phyloP scores from a whole-genome alignment of 2,113 vertebrate species.

The Labrus mixtus region DNA sequence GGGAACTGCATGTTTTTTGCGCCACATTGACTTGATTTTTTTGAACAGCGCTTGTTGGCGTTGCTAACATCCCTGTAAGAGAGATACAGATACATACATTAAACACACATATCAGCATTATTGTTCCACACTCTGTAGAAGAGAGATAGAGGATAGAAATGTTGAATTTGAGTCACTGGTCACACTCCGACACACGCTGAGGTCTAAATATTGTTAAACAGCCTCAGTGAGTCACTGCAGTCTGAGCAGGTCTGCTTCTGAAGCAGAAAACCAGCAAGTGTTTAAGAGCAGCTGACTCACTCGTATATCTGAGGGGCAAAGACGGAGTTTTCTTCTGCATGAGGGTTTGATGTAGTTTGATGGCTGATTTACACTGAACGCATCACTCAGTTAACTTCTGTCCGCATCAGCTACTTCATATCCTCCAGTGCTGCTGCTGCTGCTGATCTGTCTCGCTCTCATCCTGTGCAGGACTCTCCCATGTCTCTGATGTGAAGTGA shows the following conservation, averaged over 20 bases:
- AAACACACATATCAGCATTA: background rate
- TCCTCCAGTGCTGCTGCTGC: background rate
- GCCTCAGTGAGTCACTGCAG: constrained; percentile 38
- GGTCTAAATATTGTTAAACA: constrained; percentile 24
- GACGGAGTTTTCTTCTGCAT: background rate
- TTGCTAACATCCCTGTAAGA: background rate
- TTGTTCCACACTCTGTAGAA: background rate
- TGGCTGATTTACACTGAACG: constrained; percentile 23
- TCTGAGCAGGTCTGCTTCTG: constrained; percentile 4
- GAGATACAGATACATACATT: background rate
- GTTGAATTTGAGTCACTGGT: background rate
- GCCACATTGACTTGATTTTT: no score
- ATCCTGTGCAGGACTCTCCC: background rate
- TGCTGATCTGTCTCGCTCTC: constrained; percentile 1
- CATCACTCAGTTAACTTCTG: constrained; percentile 26
- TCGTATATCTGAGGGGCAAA: constrained; percentile 1
- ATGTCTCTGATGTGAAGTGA: background rate
- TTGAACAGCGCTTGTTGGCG: no score
- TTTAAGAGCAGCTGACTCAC: constrained; percentile 37
- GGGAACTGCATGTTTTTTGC: no score
- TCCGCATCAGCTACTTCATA: constrained; percentile 14
- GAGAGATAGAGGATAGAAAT: background rate
- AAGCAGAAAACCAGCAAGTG: constrained; percentile 14
- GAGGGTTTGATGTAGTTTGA: constrained; percentile 12
- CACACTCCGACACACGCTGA: background rate